Percentiles rank a stretch among this genome's conserved stretches.
These are phyloP conservation scores for Lampris incognitus DNA, from an alignment of 2,113 vertebrate genomes.

Conservation along the genomic window DNA sequence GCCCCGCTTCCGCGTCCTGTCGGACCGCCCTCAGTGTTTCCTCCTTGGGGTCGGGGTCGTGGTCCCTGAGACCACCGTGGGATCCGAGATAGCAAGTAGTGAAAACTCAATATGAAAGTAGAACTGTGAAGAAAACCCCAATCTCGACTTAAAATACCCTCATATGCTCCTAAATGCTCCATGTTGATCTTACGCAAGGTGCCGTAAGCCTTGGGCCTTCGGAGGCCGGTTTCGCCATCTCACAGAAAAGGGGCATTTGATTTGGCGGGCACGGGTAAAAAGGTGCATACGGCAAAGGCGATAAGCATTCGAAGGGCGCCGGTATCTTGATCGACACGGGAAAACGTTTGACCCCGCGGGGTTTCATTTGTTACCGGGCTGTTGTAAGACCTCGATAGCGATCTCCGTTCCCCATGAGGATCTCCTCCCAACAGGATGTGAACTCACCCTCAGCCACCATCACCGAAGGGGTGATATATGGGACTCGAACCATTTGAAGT, in stretches of 20 bases:
- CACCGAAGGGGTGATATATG: conserved; percentile 59
- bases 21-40: too few relatives aligned
- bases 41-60: too few relatives aligned
- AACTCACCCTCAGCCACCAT: conserved; percentile 76
- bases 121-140: too few relatives aligned
- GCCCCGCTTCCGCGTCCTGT: too few relatives aligned
- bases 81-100: too few relatives aligned
- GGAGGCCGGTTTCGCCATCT: conserved; percentile 54
- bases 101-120: too few relatives aligned
- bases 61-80: too few relatives aligned
- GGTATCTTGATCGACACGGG: conserved; percentile 54
- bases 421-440: conserved; percentile 68
- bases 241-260: conserved; percentile 42
- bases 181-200: too few relatives aligned
- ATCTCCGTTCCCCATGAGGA: conserved; percentile 67
- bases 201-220: conserved; percentile 52
- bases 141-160: too few relatives aligned
- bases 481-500: conserved; percentile 65
- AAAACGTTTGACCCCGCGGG: conserved; percentile 65
- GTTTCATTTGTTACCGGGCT: conserved; percentile 63
- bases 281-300: conserved; percentile 9
- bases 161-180: too few relatives aligned
- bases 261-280: background rate
- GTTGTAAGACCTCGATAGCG: conserved; percentile 54
- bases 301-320: conserved; percentile 35